Conservation (phyloP, 2,888 invertebrate genomes). For the Elysia crispata region DNA sequence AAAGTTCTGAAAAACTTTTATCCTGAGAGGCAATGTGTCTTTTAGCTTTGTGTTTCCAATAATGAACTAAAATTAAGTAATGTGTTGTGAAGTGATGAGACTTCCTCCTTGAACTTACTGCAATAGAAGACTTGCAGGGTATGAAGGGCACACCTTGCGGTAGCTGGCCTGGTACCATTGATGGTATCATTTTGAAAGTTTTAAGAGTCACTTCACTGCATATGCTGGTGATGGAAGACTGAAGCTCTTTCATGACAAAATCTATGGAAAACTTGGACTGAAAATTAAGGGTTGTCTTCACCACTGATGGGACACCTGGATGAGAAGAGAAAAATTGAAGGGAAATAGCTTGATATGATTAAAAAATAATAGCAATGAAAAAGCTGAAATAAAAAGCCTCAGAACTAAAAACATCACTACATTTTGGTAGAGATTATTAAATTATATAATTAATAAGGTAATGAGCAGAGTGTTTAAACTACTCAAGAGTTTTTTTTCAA, state of each 20-base stretch:
- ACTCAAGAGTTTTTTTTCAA: too few species aligned
- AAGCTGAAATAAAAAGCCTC: too few species aligned
- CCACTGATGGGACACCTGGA: constrained; percentile 81
- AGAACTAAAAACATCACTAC: too few species aligned
- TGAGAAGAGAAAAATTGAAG: neutral
- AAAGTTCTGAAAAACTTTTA: too few species aligned
- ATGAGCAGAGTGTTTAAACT: too few species aligned
- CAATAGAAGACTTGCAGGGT: constrained; percentile 60
- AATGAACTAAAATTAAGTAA: too few species aligned
- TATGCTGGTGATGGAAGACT: constrained; percentile 78
- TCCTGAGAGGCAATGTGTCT: too few species aligned
- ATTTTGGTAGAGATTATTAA: too few species aligned
- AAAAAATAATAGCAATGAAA: too few species aligned
- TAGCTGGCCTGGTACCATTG: constrained; percentile 21
- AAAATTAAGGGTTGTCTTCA: constrained; percentile 77
- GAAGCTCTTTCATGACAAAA: constrained; percentile 78
- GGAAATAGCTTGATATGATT: too few species aligned
- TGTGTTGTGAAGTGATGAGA: too few species aligned
- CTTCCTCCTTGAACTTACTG: constrained; percentile 52
- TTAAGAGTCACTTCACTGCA: constrained; percentile 66
- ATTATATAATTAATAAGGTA: neutral
- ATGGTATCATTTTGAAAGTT: constrained; percentile 67
- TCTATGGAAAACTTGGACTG: constrained; percentile 77
- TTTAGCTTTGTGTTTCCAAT: too few species aligned
- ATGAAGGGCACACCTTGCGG: constrained; percentile 61